Evolutionary conservation across 2,888 invertebrate species (phyloP).

Genomic region (Thera obeliscata): DNA sequence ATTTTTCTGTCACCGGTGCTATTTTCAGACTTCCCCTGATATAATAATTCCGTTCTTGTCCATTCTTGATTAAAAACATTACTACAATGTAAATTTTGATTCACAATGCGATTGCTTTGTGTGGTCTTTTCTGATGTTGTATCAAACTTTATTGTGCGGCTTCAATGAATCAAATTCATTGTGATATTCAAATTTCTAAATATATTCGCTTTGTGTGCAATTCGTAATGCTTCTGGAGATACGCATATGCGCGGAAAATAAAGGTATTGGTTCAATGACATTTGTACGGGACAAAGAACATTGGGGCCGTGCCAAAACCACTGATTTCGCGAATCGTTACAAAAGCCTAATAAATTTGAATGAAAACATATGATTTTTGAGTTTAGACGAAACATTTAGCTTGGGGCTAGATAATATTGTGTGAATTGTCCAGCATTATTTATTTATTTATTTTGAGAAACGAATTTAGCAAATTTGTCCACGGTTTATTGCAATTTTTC

Average conservation of each 20-base stretch:
- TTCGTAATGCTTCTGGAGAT: constrained; percentile 9
- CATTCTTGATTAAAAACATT: too few relatives aligned
- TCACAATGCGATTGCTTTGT: neutral
- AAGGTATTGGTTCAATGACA: constrained; percentile 69
- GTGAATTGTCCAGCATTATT: too few relatives aligned
- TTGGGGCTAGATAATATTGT: too few relatives aligned
- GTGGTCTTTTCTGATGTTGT: neutral
- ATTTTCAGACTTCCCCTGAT: too few relatives aligned
- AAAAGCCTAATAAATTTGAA: constrained; percentile 48
- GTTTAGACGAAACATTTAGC: constrained; percentile 20
- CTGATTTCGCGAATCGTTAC: constrained; percentile 60
- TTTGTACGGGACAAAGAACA: constrained; percentile 65
- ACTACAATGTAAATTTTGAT: too few relatives aligned
- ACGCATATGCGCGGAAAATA: constrained; percentile 36
- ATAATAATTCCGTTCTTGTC: too few relatives aligned
- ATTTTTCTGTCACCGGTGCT: too few relatives aligned
- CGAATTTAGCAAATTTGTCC: neutral
- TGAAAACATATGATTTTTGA: constrained; percentile 24
- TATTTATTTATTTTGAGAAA: neutral
- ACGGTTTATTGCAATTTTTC: too few relatives aligned
- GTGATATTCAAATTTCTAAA: constrained; percentile 6
- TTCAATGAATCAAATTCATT: neutral
- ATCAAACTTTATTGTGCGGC: neutral
- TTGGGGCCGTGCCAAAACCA: constrained; percentile 67
- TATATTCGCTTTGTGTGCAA: constrained; percentile 13